Base-by-base conservation (phyloP, 1,140 invertebrate genomes). In the Caenorhabditis brenneri region DNA sequence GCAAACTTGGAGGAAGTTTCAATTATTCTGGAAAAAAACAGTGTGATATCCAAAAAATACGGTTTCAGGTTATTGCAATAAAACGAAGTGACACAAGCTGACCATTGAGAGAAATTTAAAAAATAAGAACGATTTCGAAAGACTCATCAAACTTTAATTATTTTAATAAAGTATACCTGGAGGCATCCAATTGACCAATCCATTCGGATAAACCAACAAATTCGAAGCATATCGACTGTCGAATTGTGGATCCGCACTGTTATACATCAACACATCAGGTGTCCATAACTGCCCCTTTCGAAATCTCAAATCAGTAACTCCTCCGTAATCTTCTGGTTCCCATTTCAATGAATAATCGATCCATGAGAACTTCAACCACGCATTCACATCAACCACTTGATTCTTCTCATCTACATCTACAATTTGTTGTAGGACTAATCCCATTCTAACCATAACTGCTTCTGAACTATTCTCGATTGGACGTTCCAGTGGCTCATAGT, bases 231-330 rank as follows among this genome's bases (percentile, higher is more conserved):
- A 98, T 87, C 96, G 98, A 88, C 96, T 95, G 92, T 98, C 97
- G 93, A 98, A 98, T 88, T 95, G 95, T 92, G 98, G 96, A 92
- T 98, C 96, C 90, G 97, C 97, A 95, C 96, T 97, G 94, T 99
- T 99, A 93, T 98, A 99, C 94, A 99, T 97, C 89, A 98, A 95
- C 87, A 98, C 95, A 92, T 98, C 97, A 88, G 97, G 97, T 92
- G 96, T 97, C 97, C 97, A 99, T 90, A 99, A 93, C 92, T 95
- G 94, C 92, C 95, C 94, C 83, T 96, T 96, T 86, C 60, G 29
- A 74, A 99, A 96, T 91, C 96, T 93, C 86, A 99, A 94, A 92
- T 97, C 95, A 91, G 95, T 94, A 12, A 99, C 95, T 60, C 95
- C 95, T 51, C 96, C 96, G 92, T 95, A 98, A 90, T 98, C 96